Conservation (phyloP, 64 coral and sea anemone genomes). For the Catalaphyllia jardinei region DNA sequence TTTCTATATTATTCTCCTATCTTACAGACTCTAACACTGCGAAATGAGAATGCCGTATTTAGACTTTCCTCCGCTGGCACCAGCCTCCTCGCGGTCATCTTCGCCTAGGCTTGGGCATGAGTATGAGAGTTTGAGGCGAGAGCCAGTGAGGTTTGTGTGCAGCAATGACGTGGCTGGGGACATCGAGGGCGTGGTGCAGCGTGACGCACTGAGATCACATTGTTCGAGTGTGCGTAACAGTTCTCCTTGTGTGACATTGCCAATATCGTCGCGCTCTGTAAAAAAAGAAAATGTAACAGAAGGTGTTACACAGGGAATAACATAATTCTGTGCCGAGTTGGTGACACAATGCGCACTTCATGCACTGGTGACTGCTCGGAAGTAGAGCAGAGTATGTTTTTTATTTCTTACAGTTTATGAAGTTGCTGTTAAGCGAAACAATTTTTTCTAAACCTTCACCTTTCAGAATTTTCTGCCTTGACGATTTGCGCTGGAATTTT, state of each 20-base stretch:
- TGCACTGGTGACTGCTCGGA: too few species aligned
- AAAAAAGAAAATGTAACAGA: background rate
- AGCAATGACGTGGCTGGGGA: conserved; percentile 91
- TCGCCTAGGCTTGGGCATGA: conserved; percentile 88
- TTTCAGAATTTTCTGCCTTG: too few species aligned
- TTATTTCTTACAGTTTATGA: too few species aligned
- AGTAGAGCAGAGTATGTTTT: too few species aligned
- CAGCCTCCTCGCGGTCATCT: conserved; percentile 76
- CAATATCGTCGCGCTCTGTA: conserved; percentile 50
- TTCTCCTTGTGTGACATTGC: conserved; percentile 83
- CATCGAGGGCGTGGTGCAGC: conserved; percentile 88
- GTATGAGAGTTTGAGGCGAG: conserved; percentile 79
- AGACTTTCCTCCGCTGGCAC: conserved; percentile 27
- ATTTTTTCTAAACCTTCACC: too few species aligned
- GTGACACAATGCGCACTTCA: too few species aligned
- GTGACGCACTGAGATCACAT: conserved; percentile 94
- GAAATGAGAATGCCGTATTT: conserved; percentile 22
- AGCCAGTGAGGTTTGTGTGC: conserved; percentile 83
- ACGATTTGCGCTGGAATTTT: too few species aligned
- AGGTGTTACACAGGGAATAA: background rate
- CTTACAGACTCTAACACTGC: background rate
- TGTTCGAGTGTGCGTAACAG: conserved; percentile 86
- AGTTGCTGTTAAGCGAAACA: too few species aligned
- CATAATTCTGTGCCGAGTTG: background rate
- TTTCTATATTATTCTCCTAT: background rate